Evolutionary conservation across 2,113 vertebrate genomes (phyloP).

Genomic region (Empidonax traillii): DNA sequence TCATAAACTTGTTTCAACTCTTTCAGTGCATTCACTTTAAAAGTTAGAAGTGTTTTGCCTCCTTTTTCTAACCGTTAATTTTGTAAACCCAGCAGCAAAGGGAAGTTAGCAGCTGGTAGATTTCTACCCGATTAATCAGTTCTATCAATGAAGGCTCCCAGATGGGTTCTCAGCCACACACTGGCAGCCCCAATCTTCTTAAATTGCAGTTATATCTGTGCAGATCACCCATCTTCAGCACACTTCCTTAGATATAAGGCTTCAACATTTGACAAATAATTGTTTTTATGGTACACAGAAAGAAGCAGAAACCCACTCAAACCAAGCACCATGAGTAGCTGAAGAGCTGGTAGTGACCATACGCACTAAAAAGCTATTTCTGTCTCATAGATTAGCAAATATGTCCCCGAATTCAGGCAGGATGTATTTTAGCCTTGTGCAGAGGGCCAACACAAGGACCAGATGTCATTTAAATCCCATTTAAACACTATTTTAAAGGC

Average conservation of each 20-base stretch:
- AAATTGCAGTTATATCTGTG: not conserved
- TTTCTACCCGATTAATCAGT: not conserved
- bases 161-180: not conserved
- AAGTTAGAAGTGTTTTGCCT: not conserved
- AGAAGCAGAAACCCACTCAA: not conserved
- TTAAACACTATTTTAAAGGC: not conserved
- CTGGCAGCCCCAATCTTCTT: not conserved
- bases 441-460: not conserved
- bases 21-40: not conserved
- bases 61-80: not conserved
- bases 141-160: not conserved
- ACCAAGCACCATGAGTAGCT: not conserved
- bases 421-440: not conserved
- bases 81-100: not conserved
- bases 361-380: not conserved
- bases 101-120: not conserved
- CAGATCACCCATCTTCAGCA: not conserved
- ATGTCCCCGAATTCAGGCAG: not conserved
- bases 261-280: not conserved
- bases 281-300: not conserved
- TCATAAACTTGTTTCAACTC: not conserved
- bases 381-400: not conserved
- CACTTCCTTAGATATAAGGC: not conserved
- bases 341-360: not conserved
- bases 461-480: not conserved